Evolutionary conservation across 2,797 vertebrate species (phyloP).

Genomic region (Trachurus trachurus): DNA sequence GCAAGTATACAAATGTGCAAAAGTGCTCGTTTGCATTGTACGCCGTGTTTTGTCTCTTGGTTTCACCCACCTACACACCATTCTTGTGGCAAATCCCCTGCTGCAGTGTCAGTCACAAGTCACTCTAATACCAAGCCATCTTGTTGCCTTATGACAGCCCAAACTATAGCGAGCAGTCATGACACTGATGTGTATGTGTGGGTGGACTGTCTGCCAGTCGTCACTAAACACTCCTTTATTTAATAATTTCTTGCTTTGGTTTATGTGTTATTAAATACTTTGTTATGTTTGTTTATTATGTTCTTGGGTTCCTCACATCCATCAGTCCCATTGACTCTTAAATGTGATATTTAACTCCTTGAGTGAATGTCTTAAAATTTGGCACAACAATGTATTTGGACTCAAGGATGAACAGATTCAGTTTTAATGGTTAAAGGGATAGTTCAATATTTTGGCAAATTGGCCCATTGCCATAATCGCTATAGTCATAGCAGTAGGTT

Average conservation of each 20-base stretch:
- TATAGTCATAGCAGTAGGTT: too few relatives aligned
- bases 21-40: conserved; percentile 30
- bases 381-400: too few relatives aligned
- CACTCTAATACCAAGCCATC: conserved; percentile 57
- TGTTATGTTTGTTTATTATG: too few relatives aligned
- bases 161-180: conserved; percentile 62
- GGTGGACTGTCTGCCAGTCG: conserved; percentile 66
- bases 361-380: too few relatives aligned
- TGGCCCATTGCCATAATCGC: too few relatives aligned
- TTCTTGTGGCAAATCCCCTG: conserved; percentile 62
- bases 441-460: too few relatives aligned
- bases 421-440: too few relatives aligned
- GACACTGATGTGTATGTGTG: conserved; percentile 62
- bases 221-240: conserved; percentile 11
- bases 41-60: conserved; percentile 47
- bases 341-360: too few relatives aligned
- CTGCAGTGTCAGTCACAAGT: conserved; percentile 76
- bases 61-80: conserved; percentile 62
- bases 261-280: not conserved
- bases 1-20: conserved; percentile 14
- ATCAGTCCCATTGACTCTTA: too few relatives aligned
- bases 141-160: conserved; percentile 69
- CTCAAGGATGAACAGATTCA: too few relatives aligned
- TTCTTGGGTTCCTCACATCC: too few relatives aligned
- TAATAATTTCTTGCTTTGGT: not conserved